Conservation (phyloP, 2,113 vertebrate genomes). For the Entelurus aequoreus region DNA sequence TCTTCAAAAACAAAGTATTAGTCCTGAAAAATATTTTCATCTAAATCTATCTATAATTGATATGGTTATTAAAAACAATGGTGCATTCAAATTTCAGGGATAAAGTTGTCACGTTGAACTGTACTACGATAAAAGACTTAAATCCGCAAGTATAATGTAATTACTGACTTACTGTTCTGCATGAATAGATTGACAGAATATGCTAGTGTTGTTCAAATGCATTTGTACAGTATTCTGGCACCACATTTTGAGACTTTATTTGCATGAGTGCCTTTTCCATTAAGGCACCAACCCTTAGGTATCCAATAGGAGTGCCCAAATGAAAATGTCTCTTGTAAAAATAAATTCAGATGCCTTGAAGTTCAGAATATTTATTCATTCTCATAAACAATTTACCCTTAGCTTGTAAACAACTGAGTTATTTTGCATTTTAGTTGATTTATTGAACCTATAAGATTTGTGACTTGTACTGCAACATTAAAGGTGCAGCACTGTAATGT, state of each 20-base stretch:
- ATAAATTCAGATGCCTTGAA: slow-evolving; percentile 54
- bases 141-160: slow-evolving; percentile 9
- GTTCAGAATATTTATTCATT: slow-evolving; percentile 57
- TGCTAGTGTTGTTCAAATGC: slow-evolving; percentile 22
- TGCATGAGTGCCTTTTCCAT: slow-evolving; percentile 60
- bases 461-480: slow-evolving; percentile 18
- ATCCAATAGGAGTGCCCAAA: slow-evolving; percentile 42
- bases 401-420: slow-evolving; percentile 36
- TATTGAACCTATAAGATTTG: slow-evolving; percentile 39
- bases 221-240: slow-evolving; percentile 14
- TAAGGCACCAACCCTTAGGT: slow-evolving; percentile 38
- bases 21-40: not conserved
- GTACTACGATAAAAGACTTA: not conserved
- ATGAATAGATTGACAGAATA: slow-evolving; percentile 19
- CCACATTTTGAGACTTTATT: slow-evolving; percentile 42
- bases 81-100: not conserved
- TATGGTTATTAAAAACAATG: not conserved
- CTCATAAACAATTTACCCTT: slow-evolving; percentile 22
- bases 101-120: too few species aligned
- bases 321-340: slow-evolving; percentile 47
- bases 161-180: not conserved
- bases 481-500: slow-evolving; percentile 12
- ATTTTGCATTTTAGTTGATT: slow-evolving; percentile 38
- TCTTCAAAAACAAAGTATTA: not conserved
- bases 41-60: not conserved